Evolutionary conservation across 2,113 vertebrate species (phyloP), one percentile per base, ranked within the genome.

Genomic region (Agapornis roseicollis): DNA sequence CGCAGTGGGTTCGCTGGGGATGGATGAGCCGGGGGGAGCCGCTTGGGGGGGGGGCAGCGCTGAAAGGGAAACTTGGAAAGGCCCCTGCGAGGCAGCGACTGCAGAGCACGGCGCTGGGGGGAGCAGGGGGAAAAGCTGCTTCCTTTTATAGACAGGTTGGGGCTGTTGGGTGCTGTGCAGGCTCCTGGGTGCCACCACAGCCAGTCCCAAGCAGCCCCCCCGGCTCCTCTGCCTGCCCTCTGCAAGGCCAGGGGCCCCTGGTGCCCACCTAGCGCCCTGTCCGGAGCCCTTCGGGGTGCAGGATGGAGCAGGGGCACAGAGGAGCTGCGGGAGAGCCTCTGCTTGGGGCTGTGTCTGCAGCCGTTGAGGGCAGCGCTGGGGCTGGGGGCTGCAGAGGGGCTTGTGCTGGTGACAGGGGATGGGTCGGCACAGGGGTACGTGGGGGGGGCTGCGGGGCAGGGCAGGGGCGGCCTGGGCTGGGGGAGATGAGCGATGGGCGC

Each of bases 61-160:
- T 22, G 61, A 42, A 22, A 60, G 65, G 28, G 41, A 72, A 94
- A 95, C 91, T 92, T 93, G 90, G 93, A 71, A 73, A 78, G 73
- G 87, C 10, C 86, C 55, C 85, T 33, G 53, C 39, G n/a, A 68
- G 80, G 55, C 88, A 93, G 84, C 10, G 85, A 24, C 92, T 82
- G 90, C 90, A 64, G 93, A 79, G 79, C 68, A 4, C 50, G 13
- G 92, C 27, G 27, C 87, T 63, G 93, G 69, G 41, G 88, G 47
- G 83, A 80, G 89, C 47, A 3, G 65, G 86, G 49, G 19, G 23
- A 28, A 89, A 90, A 88, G n/a, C 66, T 28, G 60, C 94, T 97
- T 97, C 96, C 97, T 97, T 97, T 97, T 97, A 97, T 97, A 97
- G 97, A 13, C 96, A 94, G 90, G 41, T 85, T 49, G 92, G 94